A percentile compares a stretch with the other conserved stretches of the same genome.
phyloP scores from a whole-genome alignment of 2,797 vertebrate genomes.

The Anguilla obscura region DNA sequence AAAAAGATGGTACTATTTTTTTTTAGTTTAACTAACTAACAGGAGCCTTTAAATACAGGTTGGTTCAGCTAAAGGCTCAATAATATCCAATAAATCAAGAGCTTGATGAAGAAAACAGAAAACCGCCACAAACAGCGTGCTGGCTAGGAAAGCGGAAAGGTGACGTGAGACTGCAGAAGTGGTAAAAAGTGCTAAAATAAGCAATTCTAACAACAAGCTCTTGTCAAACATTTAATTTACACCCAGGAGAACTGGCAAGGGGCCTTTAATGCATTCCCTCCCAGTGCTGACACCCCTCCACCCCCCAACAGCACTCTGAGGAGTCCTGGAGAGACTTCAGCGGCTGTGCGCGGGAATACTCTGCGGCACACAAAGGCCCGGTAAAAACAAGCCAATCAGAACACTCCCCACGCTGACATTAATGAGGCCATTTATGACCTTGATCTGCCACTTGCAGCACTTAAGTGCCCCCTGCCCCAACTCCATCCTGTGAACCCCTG shows the following conservation, averaged over 20 bases:
- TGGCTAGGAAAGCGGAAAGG: background rate
- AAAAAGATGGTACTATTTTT: background rate
- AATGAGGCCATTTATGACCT: constrained; percentile 5
- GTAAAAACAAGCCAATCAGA: background rate
- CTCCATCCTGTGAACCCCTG: background rate
- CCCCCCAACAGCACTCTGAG: background rate
- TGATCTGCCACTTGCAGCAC: background rate
- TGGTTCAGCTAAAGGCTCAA: background rate
- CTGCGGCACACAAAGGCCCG: background rate
- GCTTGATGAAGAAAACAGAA: background rate
- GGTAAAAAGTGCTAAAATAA: background rate
- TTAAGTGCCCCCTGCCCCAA: background rate
- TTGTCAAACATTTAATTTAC: constrained; percentile 7
- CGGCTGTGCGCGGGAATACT: background rate
- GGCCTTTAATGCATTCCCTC: background rate
- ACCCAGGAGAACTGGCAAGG: background rate
- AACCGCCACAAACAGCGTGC: background rate
- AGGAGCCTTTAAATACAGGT: background rate
- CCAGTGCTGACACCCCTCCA: background rate
- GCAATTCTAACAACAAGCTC: background rate
- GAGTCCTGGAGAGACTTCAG: background rate
- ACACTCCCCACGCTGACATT: background rate
- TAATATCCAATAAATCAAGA: background rate
- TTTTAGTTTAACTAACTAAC: background rate
- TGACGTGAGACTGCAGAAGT: background rate